These are phyloP conservation scores for Heteropelma amictum DNA, from an alignment of 2,888 invertebrate genomes.

Conservation along the genomic window DNA sequence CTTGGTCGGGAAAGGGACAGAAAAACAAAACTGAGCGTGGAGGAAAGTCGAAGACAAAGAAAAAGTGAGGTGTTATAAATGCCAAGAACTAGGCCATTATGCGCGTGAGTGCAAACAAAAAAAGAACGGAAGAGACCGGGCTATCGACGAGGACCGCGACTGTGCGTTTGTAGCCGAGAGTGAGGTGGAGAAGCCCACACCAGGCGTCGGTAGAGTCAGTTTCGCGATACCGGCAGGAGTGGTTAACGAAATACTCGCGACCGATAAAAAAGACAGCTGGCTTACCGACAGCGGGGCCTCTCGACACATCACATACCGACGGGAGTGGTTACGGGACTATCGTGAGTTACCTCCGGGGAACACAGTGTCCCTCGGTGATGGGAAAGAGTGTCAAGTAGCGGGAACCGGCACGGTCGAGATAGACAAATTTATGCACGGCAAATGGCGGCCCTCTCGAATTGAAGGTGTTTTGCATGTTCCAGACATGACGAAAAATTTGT, in stretches of 20 bases:
- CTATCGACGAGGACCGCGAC: background rate
- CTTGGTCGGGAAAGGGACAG: background rate
- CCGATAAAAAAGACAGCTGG: conserved; percentile 26
- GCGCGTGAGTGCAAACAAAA: conserved; percentile 7
- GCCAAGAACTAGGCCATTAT: background rate
- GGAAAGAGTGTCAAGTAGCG: background rate
- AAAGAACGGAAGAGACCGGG: background rate
- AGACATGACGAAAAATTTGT: conserved; percentile 28
- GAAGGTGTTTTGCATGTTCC: conserved; percentile 19
- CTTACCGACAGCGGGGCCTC: conserved; percentile 42
- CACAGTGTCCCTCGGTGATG: background rate
- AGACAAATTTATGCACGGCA: background rate
- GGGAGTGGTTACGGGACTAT: conserved; percentile 42
- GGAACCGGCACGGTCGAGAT: background rate
- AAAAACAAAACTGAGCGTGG: background rate
- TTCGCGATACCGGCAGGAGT: background rate
- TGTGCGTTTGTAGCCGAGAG: background rate
- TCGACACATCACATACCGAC: conserved; percentile 35
- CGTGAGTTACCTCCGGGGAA: background rate
- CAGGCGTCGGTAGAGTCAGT: background rate
- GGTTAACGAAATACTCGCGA: background rate
- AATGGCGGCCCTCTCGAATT: background rate
- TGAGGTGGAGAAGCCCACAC: background rate
- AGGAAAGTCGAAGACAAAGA: background rate
- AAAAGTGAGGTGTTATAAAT: background rate